phyloP scores from a whole-genome alignment of 2,888 invertebrate genomes.

The Spilosoma lubricipeda region DNA sequence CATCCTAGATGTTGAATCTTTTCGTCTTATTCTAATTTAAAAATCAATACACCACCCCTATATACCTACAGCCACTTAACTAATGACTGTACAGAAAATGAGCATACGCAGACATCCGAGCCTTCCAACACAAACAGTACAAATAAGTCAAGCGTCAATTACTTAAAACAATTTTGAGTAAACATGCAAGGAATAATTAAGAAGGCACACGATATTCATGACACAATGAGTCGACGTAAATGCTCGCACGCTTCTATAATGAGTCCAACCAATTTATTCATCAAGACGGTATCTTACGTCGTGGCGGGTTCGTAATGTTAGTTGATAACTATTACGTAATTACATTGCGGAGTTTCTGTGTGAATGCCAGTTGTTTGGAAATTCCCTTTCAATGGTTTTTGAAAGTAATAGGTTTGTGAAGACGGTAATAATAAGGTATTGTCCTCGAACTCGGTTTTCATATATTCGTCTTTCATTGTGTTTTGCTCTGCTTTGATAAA shows the following conservation, averaged over 20 bases:
- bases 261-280: constrained; percentile 73
- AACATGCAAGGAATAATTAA: constrained; percentile 53
- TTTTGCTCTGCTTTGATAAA: background rate
- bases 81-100: constrained; percentile 11
- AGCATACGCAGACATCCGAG: constrained; percentile 13
- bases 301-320: constrained; percentile 47
- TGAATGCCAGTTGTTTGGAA: constrained; percentile 7
- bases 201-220: constrained; percentile 46
- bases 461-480: background rate
- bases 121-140: constrained; percentile 16
- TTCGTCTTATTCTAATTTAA: background rate
- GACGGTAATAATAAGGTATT: background rate
- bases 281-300: constrained; percentile 66
- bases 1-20: background rate
- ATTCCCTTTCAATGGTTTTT: constrained; percentile 18
- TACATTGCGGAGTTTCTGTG: constrained; percentile 23
- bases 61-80: background rate
- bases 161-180: constrained; percentile 46
- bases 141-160: constrained; percentile 41
- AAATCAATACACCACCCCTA: background rate
- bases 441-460: background rate
- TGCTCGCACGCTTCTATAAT: constrained; percentile 57
- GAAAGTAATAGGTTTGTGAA: background rate
- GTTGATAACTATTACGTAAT: constrained; percentile 59
- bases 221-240: constrained; percentile 47